Percentiles rank a stretch among this genome's conserved stretches.
These are phyloP conservation scores for Hydrophis major DNA, from an alignment of 2,797 vertebrate genomes.

Conservation along the genomic window DNA sequence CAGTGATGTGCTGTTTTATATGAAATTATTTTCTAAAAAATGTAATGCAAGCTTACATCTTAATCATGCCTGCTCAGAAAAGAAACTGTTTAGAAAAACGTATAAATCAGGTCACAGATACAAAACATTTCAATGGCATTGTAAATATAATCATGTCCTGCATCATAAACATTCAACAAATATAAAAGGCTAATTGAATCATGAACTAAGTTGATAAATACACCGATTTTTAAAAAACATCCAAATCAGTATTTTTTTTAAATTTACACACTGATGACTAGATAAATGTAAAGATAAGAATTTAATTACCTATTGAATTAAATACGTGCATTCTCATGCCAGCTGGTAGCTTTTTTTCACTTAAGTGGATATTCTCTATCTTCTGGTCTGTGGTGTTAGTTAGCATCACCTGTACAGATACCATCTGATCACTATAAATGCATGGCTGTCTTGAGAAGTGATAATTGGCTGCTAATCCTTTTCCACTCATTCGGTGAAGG, in stretches of 20 bases:
- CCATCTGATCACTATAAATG: conserved; percentile 83
- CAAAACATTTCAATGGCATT: background rate
- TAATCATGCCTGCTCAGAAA: background rate
- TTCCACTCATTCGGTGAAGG: conserved; percentile 95
- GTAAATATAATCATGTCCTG: background rate
- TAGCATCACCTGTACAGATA: conserved; percentile 85
- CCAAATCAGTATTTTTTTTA: background rate
- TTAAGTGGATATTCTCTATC: conserved; percentile 85
- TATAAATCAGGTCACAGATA: background rate
- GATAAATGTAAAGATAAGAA: conserved; percentile 30
- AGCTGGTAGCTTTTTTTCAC: conserved; percentile 74
- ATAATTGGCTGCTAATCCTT: conserved; percentile 88
- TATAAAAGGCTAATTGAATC: background rate
- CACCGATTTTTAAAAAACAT: background rate
- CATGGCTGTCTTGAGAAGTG: conserved; percentile 87
- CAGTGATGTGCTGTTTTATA: background rate
- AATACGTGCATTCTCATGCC: conserved; percentile 84
- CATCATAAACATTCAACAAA: background rate
- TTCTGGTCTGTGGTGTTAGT: conserved; percentile 82
- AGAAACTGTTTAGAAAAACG: background rate
- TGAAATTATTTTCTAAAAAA: background rate
- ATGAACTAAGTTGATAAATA: background rate
- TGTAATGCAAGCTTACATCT: background rate
- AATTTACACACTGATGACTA: conserved; percentile 3
- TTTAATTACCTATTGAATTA: conserved; percentile 82